These are phyloP conservation scores for Centropyge bicolor DNA, from an alignment of 2,797 vertebrate genomes.

Conservation along the genomic window DNA sequence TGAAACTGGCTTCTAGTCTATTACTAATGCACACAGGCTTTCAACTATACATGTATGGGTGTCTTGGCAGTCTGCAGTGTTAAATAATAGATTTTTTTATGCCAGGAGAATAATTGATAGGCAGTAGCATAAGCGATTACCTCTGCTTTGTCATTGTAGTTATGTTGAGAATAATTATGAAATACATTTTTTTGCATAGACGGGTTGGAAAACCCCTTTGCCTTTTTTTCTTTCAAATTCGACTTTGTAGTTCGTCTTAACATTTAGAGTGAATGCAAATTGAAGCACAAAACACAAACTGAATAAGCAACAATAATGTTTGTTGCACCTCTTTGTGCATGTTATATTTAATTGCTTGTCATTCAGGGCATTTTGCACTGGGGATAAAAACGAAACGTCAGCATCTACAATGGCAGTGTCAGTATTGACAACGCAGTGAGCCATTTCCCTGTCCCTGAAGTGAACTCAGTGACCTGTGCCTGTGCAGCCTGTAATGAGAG, in stretches of 20 bases:
- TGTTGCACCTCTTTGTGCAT: background rate
- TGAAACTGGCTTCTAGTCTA: conserved; percentile 33
- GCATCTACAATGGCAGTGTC: conserved; percentile 39
- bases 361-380: conserved; percentile 21
- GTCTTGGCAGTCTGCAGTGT: conserved; percentile 16
- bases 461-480: conserved; percentile 69
- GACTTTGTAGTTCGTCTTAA: background rate
- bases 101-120: conserved; percentile 48
- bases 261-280: conserved; percentile 2
- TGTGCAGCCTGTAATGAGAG: conserved; percentile 52
- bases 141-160: conserved; percentile 27
- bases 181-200: background rate
- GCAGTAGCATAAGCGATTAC: conserved; percentile 19
- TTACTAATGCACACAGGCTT: conserved; percentile 50
- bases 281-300: background rate
- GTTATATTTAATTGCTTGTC: conserved; percentile 9
- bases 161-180: conserved; percentile 25
- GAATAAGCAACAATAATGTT: conserved; percentile 8
- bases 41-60: conserved; percentile 41
- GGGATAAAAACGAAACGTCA: conserved; percentile 39
- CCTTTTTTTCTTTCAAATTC: background rate
- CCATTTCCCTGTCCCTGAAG: conserved; percentile 46
- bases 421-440: conserved; percentile 53
- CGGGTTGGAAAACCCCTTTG: background rate
- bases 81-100: conserved; percentile 55